Conservation (phyloP, 2,797 vertebrate genomes). For the Lacerta viridis region DNA sequence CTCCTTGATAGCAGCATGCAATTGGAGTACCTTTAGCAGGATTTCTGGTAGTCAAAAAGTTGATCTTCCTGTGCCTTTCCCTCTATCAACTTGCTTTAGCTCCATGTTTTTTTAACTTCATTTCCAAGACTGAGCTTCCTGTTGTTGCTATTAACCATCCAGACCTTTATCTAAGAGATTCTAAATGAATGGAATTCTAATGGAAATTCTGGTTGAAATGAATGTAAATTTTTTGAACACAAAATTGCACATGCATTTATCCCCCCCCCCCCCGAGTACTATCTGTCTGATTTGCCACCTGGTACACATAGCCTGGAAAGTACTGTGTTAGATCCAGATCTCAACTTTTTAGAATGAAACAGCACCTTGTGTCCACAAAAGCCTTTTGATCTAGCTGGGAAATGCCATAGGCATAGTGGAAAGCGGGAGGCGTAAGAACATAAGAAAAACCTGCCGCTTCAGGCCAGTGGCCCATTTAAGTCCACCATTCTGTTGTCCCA, state of each 20-base stretch:
- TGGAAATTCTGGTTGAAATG: neutral
- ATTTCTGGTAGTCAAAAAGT: neutral
- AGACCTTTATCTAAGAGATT: conserved; percentile 4
- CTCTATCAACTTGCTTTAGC: neutral
- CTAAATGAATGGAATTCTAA: neutral
- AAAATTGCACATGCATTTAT: neutral
- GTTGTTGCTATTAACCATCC: neutral
- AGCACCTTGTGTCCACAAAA: neutral
- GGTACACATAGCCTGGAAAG: neutral
- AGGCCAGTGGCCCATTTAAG: too few species aligned
- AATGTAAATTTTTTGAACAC: neutral
- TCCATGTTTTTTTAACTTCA: neutral
- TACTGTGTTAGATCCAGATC: neutral
- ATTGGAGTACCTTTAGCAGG: neutral
- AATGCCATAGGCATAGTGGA: too few species aligned
- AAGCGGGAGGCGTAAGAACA: neutral
- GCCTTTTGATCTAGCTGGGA: neutral
- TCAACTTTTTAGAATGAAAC: too few species aligned
- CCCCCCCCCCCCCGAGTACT: too few species aligned
- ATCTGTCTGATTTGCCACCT: neutral
- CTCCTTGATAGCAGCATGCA: neutral
- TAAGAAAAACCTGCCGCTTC: too few species aligned
- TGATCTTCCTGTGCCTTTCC: neutral
- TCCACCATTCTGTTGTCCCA: too few species aligned
- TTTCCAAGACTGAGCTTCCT: neutral